Evolutionary conservation across 2,797 vertebrate species (phyloP).

Genomic region (Falco biarmicus): DNA sequence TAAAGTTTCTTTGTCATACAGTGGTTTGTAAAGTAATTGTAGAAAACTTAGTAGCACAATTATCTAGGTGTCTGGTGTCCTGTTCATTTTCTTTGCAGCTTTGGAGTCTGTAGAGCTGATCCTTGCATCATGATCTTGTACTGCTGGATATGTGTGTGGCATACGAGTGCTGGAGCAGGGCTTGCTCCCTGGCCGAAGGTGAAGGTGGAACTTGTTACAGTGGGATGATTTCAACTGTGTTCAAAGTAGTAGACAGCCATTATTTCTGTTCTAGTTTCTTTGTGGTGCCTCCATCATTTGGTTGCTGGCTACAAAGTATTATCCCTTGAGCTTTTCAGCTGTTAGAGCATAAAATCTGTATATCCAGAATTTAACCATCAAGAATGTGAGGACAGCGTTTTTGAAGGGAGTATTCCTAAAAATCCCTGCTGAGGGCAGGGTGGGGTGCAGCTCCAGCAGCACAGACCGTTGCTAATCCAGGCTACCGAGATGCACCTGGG

Average conservation of each 20-base stretch:
- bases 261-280: background rate
- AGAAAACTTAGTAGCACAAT: background rate
- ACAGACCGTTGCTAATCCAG: accelerated
- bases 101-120: background rate
- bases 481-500: accelerated
- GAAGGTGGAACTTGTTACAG: background rate
- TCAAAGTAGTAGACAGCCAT: accelerated
- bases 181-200: background rate
- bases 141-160: background rate
- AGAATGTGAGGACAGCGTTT: background rate
- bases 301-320: background rate
- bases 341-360: background rate
- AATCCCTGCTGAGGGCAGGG: accelerated
- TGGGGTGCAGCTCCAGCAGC: no score
- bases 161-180: accelerated
- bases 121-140: accelerated
- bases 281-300: background rate
- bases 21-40: background rate
- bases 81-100: background rate
- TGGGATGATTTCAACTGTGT: background rate
- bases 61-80: background rate
- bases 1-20: background rate
- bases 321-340: background rate
- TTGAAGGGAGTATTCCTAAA: background rate
- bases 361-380: background rate